Conservation (phyloP, 1,140 invertebrate genomes). For the Glomeris maerens region DNA sequence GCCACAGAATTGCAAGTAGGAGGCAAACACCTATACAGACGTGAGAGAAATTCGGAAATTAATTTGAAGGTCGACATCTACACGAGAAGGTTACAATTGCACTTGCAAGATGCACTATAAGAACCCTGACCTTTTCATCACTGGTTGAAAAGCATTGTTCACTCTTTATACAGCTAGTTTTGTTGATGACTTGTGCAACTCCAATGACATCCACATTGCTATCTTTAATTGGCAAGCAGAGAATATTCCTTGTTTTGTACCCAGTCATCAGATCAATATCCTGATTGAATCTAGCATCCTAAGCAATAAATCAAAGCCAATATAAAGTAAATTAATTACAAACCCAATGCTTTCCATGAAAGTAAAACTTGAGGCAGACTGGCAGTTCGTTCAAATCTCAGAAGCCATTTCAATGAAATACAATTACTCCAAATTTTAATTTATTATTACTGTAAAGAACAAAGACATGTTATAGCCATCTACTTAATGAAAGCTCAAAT, state of each 20-base stretch:
- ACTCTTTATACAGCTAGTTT: conserved; percentile 29
- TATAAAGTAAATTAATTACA: neutral
- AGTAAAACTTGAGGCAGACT: no score
- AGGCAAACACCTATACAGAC: conserved; percentile 72
- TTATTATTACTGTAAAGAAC: no score
- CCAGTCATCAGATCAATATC: conserved; percentile 84
- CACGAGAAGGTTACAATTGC: no score
- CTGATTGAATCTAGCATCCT: conserved; percentile 82
- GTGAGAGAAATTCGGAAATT: no score
- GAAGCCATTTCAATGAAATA: no score
- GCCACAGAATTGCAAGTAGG: conserved; percentile 89
- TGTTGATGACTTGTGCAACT: conserved; percentile 62
- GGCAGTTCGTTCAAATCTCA: no score
- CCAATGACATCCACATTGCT: conserved; percentile 85
- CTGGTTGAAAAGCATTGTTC: conserved; percentile 9
- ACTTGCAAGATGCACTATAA: no score
- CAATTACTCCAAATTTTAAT: no score
- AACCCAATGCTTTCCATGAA: conserved; percentile 1
- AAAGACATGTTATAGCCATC: no score
- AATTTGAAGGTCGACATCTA: no score
- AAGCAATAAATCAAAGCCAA: conserved; percentile 28
- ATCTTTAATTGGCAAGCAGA: conserved; percentile 94
- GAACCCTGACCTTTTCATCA: conserved; percentile 16
- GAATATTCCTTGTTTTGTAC: conserved; percentile 76
- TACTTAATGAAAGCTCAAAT: no score